Percentiles rank a stretch among this genome's conserved stretches.
Evolutionary conservation across 2,797 vertebrate genomes (phyloP).

Genomic region (Rousettus madagascariensis): DNA sequence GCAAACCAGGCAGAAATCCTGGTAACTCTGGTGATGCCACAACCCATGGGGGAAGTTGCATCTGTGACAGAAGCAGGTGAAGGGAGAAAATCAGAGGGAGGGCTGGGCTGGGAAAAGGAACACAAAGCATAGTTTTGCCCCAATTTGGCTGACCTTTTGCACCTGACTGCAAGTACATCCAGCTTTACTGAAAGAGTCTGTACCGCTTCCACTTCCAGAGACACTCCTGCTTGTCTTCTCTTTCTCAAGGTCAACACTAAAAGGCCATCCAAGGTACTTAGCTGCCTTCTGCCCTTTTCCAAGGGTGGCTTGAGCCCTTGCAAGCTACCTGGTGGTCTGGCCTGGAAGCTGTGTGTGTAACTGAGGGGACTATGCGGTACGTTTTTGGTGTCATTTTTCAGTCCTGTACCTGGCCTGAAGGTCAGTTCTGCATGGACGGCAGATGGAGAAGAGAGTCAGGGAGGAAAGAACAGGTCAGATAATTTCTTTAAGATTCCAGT

Average conservation of each 20-base stretch:
- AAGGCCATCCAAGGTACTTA: background rate
- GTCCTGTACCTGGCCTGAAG: background rate
- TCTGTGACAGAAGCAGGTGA: background rate
- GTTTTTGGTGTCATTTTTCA: background rate
- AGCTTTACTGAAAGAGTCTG: background rate
- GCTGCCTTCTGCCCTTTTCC: background rate
- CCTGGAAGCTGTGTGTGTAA: background rate
- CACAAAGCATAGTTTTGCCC: background rate
- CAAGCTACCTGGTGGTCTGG: background rate
- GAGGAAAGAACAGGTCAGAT: background rate
- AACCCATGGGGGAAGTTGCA: background rate
- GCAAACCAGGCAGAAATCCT: background rate
- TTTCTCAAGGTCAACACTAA: background rate
- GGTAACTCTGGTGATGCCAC: background rate
- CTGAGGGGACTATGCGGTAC: background rate
- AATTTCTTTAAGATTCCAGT: background rate
- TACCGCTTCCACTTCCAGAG: background rate
- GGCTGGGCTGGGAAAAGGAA: background rate
- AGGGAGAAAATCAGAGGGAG: background rate
- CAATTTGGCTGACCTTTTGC: background rate
- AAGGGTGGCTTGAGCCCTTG: background rate
- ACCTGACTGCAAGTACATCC: background rate
- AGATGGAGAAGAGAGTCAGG: background rate
- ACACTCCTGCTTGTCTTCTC: background rate
- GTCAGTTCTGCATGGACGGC: background rate